Evolutionary conservation across 2,113 vertebrate genomes (phyloP), one percentile per base, ranked within the genome.

Genomic region (Cynopterus brachyotis): DNA sequence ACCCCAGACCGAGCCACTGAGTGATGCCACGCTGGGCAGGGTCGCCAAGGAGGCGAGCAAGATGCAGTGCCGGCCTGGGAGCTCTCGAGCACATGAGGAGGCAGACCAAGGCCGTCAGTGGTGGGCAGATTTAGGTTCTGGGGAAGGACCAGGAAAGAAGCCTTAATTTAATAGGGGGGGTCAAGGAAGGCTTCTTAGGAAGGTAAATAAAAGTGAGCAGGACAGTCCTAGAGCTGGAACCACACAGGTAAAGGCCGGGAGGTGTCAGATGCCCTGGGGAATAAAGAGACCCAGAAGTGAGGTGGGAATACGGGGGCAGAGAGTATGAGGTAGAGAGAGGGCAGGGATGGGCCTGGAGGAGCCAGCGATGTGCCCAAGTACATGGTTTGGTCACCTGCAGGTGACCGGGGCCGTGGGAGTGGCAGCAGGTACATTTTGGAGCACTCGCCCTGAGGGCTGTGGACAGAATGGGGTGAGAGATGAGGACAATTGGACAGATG

Each of bases 1-100:
- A 22, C 13, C 28, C 15, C 10, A 32, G 17, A 69, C 24, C 19
- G 20, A 45, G n/a, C 19, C 57, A 22, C 75, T 26, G 79, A 45
- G 40, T 22, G 5, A 9, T 28, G 15, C 35, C 11, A 2, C 0
- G 30, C 37, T 70, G 59, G 42, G 40, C 47, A 9, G 32, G 42
- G 11, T 15, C 26, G 57, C 55, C 75, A 32, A 80, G 70, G 78
- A 70, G 47, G 15, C 1, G 0, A 26, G 7, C 22, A 17, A 72
- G 83, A 62, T 5, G 6, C 30, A 5, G n/a, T 4, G 11, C n/a
- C 84, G 45, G 20, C 11, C 73, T 3, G 0, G 28, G 47, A 30
- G 30, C 1, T 28, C 11, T 0, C 0, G 0, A 57, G n/a, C 79
- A 32, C 32, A 13, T 0, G 0, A 59, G 47, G 50, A 57, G 62